phyloP scores from a whole-genome alignment of 2,888 invertebrate genomes.

The Pelosia muscerda region DNA sequence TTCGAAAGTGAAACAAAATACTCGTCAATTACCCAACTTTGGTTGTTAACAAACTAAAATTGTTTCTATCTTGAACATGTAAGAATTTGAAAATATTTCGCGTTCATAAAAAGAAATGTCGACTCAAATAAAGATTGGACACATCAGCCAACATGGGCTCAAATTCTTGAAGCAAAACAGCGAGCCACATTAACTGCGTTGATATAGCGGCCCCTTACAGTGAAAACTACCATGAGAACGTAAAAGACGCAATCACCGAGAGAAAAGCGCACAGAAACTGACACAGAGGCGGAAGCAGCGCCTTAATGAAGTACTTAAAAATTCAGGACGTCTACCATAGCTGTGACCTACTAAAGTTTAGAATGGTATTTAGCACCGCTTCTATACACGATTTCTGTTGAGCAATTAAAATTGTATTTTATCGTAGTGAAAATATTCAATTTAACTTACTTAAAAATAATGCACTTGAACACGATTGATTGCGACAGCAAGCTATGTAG shows the following conservation, averaged over 20 bases:
- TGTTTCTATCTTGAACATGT: neutral
- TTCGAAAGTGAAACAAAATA: slow-evolving; percentile 29
- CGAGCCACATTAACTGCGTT: slow-evolving; percentile 60
- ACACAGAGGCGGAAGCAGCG: slow-evolving; percentile 57
- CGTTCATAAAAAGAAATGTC: neutral
- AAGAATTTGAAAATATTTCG: neutral
- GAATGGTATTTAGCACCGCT: slow-evolving; percentile 53
- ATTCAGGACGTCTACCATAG: slow-evolving; percentile 76
- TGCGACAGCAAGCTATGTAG: slow-evolving; percentile 31
- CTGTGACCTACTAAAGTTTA: slow-evolving; percentile 72
- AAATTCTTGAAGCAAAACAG: slow-evolving; percentile 34
- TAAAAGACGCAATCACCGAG: slow-evolving; percentile 83
- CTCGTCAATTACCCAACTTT: slow-evolving; percentile 8
- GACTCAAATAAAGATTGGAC: slow-evolving; percentile 18
- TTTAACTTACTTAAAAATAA: slow-evolving; percentile 30
- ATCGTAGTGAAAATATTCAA: slow-evolving; percentile 16
- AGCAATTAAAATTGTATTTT: slow-evolving; percentile 25
- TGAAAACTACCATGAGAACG: slow-evolving; percentile 73
- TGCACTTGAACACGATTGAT: slow-evolving; percentile 26
- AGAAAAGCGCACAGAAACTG: slow-evolving; percentile 74
- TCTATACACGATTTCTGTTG: slow-evolving; percentile 43
- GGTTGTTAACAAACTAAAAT: neutral
- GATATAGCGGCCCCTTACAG: slow-evolving; percentile 65
- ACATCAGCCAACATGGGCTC: slow-evolving; percentile 13
- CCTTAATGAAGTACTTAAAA: slow-evolving; percentile 82